Percentiles rank a stretch among this genome's conserved stretches.
phyloP scores from a whole-genome alignment of 2,888 invertebrate genomes.

The Ormia ochracea region DNA sequence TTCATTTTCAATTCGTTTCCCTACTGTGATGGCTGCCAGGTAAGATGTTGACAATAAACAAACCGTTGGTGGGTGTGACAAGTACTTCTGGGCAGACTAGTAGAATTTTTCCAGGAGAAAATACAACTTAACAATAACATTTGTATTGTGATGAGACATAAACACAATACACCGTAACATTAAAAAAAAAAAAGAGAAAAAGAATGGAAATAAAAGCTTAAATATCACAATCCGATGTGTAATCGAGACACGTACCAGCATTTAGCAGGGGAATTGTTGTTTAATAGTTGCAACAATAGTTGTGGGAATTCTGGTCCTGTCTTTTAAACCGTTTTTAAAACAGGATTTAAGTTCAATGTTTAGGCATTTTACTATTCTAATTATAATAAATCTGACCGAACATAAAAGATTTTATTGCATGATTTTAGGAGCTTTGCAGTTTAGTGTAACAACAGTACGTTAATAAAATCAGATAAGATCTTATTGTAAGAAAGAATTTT shows the following conservation, averaged over 20 bases:
- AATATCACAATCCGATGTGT: slow-evolving; percentile 37
- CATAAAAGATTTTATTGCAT: too few relatives aligned
- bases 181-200: not conserved
- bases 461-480: too few relatives aligned
- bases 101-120: slow-evolving; percentile 9
- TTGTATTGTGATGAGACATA: slow-evolving; percentile 15
- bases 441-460: too few relatives aligned
- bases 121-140: slow-evolving; percentile 56
- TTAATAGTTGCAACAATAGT: slow-evolving; percentile 35
- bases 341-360: slow-evolving; percentile 2
- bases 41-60: slow-evolving; percentile 19
- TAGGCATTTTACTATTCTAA: too few relatives aligned
- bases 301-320: not conserved
- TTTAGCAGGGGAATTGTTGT: slow-evolving; percentile 40
- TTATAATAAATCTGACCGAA: too few relatives aligned
- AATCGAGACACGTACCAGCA: slow-evolving; percentile 58
- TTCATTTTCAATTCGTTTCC: not conserved
- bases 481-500: too few relatives aligned
- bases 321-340: slow-evolving; percentile 13
- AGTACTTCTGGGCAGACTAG: not conserved
- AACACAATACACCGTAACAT: not conserved
- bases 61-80: not conserved
- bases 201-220: not conserved
- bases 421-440: too few relatives aligned
- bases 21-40: slow-evolving; percentile 12